Conservation (phyloP, 2,113 vertebrate genomes). For the Excalfactoria chinensis region DNA sequence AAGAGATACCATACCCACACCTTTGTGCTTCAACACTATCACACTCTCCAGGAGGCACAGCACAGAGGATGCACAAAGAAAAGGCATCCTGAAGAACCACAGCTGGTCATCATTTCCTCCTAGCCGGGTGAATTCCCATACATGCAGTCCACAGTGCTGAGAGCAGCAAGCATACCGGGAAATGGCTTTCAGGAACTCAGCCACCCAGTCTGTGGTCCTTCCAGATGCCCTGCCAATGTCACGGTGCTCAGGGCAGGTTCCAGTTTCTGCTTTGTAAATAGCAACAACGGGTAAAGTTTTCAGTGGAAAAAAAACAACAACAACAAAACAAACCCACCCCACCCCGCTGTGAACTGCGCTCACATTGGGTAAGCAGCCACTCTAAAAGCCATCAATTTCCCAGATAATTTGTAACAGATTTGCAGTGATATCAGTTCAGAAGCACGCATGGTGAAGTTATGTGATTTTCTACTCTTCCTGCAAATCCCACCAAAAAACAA, state of each 20-base stretch:
- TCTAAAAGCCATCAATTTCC: background rate
- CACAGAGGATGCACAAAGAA: accelerated
- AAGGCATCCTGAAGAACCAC: background rate
- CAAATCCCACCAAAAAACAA: background rate
- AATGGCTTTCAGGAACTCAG: background rate
- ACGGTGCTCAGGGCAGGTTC: background rate
- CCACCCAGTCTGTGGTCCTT: background rate
- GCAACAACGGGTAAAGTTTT: background rate
- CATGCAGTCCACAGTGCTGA: background rate
- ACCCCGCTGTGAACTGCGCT: background rate
- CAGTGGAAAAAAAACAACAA: background rate
- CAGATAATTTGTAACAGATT: conserved; percentile 8
- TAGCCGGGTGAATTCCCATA: background rate
- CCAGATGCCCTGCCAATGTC: background rate
- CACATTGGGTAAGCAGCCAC: background rate
- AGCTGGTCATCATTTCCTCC: background rate
- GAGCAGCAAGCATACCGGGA: background rate
- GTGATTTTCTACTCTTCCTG: background rate
- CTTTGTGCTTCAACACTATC: background rate
- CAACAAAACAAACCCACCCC: background rate
- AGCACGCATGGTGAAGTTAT: background rate
- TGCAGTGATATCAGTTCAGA: background rate
- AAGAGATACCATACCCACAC: too few species aligned
- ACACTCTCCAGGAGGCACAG: background rate
- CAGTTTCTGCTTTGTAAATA: background rate